A percentile compares a stretch with the other conserved stretches of the same genome.
phyloP scores from a whole-genome alignment of 2,113 vertebrate genomes.

The Glaucomys volans region DNA sequence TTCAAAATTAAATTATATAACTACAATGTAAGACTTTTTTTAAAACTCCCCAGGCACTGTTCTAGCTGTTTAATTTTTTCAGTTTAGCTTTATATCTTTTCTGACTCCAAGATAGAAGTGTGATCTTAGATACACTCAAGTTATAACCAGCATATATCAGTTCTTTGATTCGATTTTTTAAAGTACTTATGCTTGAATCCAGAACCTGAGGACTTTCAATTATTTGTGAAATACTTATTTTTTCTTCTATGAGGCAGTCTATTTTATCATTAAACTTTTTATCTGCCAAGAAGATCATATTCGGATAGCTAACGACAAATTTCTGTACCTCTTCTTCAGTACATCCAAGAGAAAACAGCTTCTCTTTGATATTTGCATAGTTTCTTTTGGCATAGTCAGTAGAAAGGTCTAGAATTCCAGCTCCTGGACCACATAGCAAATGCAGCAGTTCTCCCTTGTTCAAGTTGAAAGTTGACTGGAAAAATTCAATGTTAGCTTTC shows the following conservation, averaged over 20 bases:
- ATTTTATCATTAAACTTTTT: constrained; percentile 87
- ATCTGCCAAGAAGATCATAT: constrained; percentile 84
- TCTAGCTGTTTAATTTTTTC: constrained; percentile 76
- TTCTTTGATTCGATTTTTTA: constrained; percentile 85
- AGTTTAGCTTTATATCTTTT: constrained; percentile 88
- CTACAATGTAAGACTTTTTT: background rate
- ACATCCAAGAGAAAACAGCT: constrained; percentile 83
- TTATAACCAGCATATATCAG: constrained; percentile 86
- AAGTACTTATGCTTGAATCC: constrained; percentile 85
- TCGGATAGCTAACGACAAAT: constrained; percentile 82
- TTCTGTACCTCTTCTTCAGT: constrained; percentile 79
- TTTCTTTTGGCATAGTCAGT: constrained; percentile 86
- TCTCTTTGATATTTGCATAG: constrained; percentile 83
- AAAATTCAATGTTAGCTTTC: constrained; percentile 84
- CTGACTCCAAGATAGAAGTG: constrained; percentile 85
- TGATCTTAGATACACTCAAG: constrained; percentile 87
- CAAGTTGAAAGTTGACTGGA: constrained; percentile 84
- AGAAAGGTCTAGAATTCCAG: constrained; percentile 87
- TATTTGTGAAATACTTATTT: constrained; percentile 86
- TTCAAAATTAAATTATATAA: background rate
- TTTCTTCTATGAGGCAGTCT: constrained; percentile 85
- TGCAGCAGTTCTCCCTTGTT: constrained; percentile 84
- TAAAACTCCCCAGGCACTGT: background rate
- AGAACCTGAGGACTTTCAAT: constrained; percentile 86
- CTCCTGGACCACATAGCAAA: constrained; percentile 85